Evolutionary conservation across 2,113 vertebrate species (phyloP).

Genomic region (Cheilinus undulatus): DNA sequence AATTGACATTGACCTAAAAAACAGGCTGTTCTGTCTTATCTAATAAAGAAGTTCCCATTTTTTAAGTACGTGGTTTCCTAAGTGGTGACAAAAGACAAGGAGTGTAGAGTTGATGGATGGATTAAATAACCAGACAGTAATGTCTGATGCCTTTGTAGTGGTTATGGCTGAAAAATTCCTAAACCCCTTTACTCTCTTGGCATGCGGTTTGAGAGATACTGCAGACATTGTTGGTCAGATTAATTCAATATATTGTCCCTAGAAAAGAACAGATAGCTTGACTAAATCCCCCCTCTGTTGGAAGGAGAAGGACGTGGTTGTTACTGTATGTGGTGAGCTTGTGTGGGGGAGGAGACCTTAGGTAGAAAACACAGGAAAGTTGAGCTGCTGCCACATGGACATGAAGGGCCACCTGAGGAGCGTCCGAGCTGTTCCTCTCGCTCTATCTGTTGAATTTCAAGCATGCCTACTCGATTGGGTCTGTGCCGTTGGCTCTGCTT

Average conservation of each 20-base stretch:
- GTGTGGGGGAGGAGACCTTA: constrained; percentile 29
- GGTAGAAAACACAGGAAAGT: constrained; percentile 63
- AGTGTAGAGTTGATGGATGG: not conserved
- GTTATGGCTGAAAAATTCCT: not conserved
- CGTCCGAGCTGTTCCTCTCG: constrained; percentile 63
- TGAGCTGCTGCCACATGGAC: constrained; percentile 60
- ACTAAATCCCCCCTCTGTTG: constrained; percentile 52
- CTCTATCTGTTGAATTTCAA: constrained; percentile 56
- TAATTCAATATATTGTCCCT: constrained; percentile 23
- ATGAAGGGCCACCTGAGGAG: constrained; percentile 76
- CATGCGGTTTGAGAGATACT: constrained; percentile 13
- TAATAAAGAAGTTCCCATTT: too few species aligned
- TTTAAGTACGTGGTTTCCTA: too few species aligned
- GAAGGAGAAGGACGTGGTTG: constrained; percentile 29
- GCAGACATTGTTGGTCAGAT: not conserved
- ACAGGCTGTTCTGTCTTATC: too few species aligned
- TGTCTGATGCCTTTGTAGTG: not conserved
- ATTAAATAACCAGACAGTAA: not conserved
- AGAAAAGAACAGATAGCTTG: constrained; percentile 42
- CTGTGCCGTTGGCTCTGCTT: constrained; percentile 38
- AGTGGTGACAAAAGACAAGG: not conserved
- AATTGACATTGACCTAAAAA: too few species aligned
- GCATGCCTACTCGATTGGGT: constrained; percentile 46
- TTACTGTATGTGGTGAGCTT: constrained; percentile 25
- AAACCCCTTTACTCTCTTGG: constrained; percentile 15